Percentiles rank a stretch among this genome's conserved stretches.
phyloP scores from a whole-genome alignment of 37 sponge, comb jelly and placozoan species.

The Dysidea cf. avara region DNA sequence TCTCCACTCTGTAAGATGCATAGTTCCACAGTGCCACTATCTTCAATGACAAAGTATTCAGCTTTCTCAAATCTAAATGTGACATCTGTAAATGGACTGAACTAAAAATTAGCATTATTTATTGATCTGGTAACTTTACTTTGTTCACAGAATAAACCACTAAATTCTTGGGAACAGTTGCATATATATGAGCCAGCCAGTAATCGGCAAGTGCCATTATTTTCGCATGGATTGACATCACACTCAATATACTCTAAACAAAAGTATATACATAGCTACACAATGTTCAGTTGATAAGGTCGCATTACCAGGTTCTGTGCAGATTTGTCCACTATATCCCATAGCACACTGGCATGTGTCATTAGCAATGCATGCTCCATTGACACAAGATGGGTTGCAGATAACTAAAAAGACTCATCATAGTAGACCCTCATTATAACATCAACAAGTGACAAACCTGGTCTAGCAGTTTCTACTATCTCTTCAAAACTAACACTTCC shows the following conservation, averaged over 20 bases:
- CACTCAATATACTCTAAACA: not conserved
- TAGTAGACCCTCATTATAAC: constrained; percentile 2
- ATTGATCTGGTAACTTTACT: not conserved
- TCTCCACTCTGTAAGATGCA: too few species aligned
- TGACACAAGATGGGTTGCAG: constrained; percentile 64
- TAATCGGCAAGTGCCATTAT: constrained; percentile 25
- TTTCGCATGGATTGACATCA: constrained; percentile 10
- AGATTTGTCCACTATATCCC: constrained; percentile 50
- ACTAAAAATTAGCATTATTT: too few species aligned
- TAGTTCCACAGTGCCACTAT: too few species aligned
- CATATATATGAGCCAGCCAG: constrained; percentile 6
- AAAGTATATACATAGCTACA: not conserved
- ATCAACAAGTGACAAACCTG: constrained; percentile 22
- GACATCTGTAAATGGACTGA: too few species aligned
- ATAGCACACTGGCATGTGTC: constrained; percentile 49
- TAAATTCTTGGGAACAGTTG: constrained; percentile 22
- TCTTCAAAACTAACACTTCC: constrained; percentile 22
- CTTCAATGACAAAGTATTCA: too few species aligned
- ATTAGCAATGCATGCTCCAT: constrained; percentile 60
- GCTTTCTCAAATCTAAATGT: too few species aligned
- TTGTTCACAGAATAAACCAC: constrained; percentile 26
- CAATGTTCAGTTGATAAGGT: not conserved
- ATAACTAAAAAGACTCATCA: constrained; percentile 30
- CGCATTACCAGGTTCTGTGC: constrained; percentile 3
- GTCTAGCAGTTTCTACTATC: constrained; percentile 35